Base-by-base conservation (phyloP, 2,113 vertebrate genomes). In the Choloepus hoffmanni region DNA sequence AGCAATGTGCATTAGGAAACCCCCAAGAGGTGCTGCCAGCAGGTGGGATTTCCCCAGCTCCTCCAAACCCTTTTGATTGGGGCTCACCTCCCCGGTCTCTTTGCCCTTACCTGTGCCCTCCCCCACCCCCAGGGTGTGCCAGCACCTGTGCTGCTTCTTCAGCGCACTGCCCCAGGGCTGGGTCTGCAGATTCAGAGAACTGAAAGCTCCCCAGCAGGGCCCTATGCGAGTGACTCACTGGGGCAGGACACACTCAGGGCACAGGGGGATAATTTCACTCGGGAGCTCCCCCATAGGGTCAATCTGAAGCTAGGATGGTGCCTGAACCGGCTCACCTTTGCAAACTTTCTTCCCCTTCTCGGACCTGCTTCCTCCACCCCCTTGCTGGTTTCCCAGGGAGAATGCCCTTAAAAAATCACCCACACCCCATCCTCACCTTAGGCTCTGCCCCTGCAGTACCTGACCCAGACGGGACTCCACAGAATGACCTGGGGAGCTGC, bases 31-130 rank as follows among this genome's bases (percentile, higher is more conserved):
- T 21, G 8, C 24, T 43, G 23, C 30, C 18, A 2, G 28, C 4
- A 24, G 3, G 19, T 0, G 8, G 2, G 2, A 10, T 5, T 40
- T 62, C 36, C 36, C 40, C 2, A 3, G 33, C 18, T 21, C 63
- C 53, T 18, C 62, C 1, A 72, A 77, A 18, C 50, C 53, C 43
- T 82, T 19, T 14, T 24, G 12, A 65, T 10, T 2, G 15, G 0
- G 70, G 76, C 62, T 43, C 26, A 9, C 8, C 24, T 36, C 85
- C 55, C 23, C 3, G 4, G 36, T 43, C 55, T 48, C 50, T 30
- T 45, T 33, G 19, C 55, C 45, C n/a, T 7, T 60, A 43, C 26
- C 30, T 18, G 2, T 7, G 3, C 24, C 18, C 15, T 4, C 8
- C 21, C 9, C 18, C 24, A 16, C 7, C 7, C 7, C 19, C 40